A percentile compares a stretch with the other conserved stretches of the same genome.
phyloP scores from a whole-genome alignment of 2,113 vertebrate species.

The Burhinus oedicnemus region DNA sequence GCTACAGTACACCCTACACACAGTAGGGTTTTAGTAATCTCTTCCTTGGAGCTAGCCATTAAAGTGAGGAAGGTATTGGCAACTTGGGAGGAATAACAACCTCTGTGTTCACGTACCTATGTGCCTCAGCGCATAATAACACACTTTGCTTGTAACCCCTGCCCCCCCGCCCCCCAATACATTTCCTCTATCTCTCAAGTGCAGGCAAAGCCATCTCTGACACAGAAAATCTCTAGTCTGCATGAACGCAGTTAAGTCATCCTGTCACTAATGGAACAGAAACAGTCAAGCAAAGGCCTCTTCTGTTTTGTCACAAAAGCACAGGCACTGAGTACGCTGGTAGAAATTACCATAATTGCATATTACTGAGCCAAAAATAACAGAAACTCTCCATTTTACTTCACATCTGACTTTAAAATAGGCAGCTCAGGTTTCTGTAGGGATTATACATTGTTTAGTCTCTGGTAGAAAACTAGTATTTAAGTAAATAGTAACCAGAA shows the following conservation, averaged over 20 bases:
- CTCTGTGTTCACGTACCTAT: background rate
- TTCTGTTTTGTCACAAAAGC: slow-evolving; percentile 32
- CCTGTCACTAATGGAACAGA: slow-evolving; percentile 16
- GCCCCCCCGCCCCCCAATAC: background rate
- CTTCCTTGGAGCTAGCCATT: background rate
- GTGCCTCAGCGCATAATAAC: background rate
- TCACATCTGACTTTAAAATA: slow-evolving; percentile 15
- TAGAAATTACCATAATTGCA: slow-evolving; percentile 26
- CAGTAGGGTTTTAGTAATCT: background rate
- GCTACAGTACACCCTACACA: no score
- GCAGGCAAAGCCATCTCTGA: background rate
- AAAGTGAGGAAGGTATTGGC: background rate
- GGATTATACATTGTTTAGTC: slow-evolving; percentile 36
- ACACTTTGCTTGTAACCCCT: background rate
- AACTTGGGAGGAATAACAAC: background rate
- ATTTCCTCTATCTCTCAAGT: background rate
- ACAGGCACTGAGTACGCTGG: background rate
- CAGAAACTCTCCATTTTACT: slow-evolving; percentile 40
- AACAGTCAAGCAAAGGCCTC: background rate
- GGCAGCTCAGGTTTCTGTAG: slow-evolving; percentile 8
- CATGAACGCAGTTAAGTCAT: background rate
- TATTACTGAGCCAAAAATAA: slow-evolving; percentile 55
- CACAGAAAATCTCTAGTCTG: background rate
- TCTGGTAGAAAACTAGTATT: slow-evolving; percentile 22
- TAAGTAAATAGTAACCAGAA: slow-evolving; percentile 32